Evolutionary conservation across 2,113 vertebrate species (phyloP).

Genomic region (Camelus bactrianus): DNA sequence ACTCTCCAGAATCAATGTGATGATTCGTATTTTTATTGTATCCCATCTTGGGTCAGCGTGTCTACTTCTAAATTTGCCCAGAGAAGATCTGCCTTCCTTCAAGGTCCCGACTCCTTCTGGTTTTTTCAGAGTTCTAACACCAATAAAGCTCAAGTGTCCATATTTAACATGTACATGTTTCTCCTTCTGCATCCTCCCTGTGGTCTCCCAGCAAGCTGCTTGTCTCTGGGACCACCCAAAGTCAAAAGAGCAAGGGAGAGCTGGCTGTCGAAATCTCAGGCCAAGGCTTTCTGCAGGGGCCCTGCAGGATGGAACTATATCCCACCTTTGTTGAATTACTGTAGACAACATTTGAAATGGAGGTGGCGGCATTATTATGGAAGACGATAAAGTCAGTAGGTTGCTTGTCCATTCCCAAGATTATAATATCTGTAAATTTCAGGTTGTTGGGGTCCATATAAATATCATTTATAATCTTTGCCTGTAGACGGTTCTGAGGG

Average conservation of each 20-base stretch:
- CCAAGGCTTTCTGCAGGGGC: background rate
- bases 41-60: background rate
- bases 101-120: too few relatives aligned
- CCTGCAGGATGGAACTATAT: accelerated
- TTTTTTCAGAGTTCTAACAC: background rate
- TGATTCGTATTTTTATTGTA: background rate
- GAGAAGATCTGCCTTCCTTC: background rate
- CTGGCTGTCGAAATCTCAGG: background rate
- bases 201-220: background rate
- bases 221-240: background rate
- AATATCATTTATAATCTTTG: conserved; percentile 20
- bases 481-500: conserved; percentile 59
- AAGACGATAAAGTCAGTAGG: background rate
- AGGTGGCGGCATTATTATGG: accelerated
- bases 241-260: background rate
- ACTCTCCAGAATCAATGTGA: background rate
- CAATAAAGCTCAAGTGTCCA: accelerated
- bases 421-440: conserved; percentile 75
- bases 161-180: background rate
- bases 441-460: conserved; percentile 63
- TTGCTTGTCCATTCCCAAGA: conserved; percentile 66
- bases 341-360: background rate
- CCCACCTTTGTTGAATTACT: conserved; percentile 62
- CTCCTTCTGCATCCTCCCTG: background rate
- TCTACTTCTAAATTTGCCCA: background rate